Base-by-base conservation (phyloP, 2,113 vertebrate species). In the Taurulus bubalis region DNA sequence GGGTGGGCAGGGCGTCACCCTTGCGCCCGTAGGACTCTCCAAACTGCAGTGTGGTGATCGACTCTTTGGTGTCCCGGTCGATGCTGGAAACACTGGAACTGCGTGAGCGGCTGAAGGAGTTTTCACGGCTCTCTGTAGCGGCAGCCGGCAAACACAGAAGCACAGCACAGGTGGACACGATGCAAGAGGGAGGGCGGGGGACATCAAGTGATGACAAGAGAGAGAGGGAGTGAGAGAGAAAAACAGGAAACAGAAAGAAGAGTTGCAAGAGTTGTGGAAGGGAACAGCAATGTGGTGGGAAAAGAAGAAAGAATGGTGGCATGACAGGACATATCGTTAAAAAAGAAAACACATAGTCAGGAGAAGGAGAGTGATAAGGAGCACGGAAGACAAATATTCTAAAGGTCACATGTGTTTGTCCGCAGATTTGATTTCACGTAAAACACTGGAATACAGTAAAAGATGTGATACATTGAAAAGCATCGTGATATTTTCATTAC, bases 1-100 rank as follows among this genome's bases (percentile, higher is more conserved):
- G 96, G 9, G 96, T 96, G 49, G 97, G 91, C 10, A 95, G 80
- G 0, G 90, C 86, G 64, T 99, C 97, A 0, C 94, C 96, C 91
- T 98, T 99, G 24, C 95, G 94, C 42, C 96, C 95, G 30, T 96
- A 99, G 10, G 97, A 98, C 80, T 99, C 98, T 86, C 96, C 96
- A 75, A 99, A 98, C 90, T 97, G 96, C 83, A 99, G 78, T 10
- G 97, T 96, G 65, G 97, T 99, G 78, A 99, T 95, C 0, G 97
- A 95, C 92, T 99, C 98, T 86, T 98, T 99, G 2, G 97, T 95
- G 87, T 99, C 98, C 73, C 96, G 96, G 94, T 99, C 98, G 22
- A 99, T 99, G 74, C 98, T 99, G 91, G 97, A 99, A 82, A 99
- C 96, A 0, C 98, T 99, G 92, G 98, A 99, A 82, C 98, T 99